A percentile compares a stretch with the other conserved stretches of the same genome.
These are phyloP conservation scores for Gerris lacustris DNA, from an alignment of 2,888 invertebrate species.

Conservation along the genomic window DNA sequence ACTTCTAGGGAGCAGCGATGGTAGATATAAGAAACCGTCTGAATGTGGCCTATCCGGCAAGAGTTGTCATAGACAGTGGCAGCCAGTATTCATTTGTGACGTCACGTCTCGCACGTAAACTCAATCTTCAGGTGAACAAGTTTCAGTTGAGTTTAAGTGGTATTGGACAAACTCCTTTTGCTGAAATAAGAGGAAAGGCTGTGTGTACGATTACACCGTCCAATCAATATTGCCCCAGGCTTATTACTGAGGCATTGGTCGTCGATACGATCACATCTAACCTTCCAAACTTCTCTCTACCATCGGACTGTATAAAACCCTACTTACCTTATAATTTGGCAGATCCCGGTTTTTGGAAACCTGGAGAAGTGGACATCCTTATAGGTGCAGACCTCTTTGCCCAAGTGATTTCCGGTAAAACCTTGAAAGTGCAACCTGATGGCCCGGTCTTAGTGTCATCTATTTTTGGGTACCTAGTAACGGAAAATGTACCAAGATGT, in stretches of 20 bases:
- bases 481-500: neutral
- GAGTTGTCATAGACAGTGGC: neutral
- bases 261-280: neutral
- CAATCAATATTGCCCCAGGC: neutral
- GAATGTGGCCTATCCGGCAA: too few relatives aligned
- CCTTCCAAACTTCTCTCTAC: conserved; percentile 1
- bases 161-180: neutral
- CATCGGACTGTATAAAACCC: neutral
- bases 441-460: neutral
- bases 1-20: too few relatives aligned
- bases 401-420: neutral
- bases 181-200: neutral
- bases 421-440: neutral
- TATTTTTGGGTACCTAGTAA: neutral
- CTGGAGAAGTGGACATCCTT: neutral
- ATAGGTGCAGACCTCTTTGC: neutral
- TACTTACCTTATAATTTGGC: neutral
- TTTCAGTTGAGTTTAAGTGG: neutral
- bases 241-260: conserved; percentile 11
- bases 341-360: neutral
- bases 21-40: too few relatives aligned
- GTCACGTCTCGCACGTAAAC: neutral
- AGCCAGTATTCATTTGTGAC: neutral
- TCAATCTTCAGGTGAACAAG: neutral
- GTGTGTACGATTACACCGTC: neutral